Evolutionary conservation across 2,888 invertebrate species (phyloP), one percentile per base, ranked within the genome.

Genomic region (Gisinianus flammeolus): DNA sequence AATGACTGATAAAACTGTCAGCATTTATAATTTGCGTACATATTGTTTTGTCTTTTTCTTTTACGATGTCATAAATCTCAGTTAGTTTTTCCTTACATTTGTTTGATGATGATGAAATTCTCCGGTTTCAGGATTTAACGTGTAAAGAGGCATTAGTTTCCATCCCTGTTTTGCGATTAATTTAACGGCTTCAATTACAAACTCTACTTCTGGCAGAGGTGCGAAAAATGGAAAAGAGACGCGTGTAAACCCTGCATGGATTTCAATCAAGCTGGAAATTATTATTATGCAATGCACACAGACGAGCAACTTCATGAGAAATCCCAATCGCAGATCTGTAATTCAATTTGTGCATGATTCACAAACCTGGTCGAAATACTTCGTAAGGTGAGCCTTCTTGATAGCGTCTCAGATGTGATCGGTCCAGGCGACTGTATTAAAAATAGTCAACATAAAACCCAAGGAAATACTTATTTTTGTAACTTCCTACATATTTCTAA

Each of bases 121-220:
- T 0, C 94, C 96, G 0, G 94, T 95, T 86, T 94, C 92, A 5
- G 93, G 91, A 86, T 95, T 94, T n/a, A 95, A 91, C 12, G 92
- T 90, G 86, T 96, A 96, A 87, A 95, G 93, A 0, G 96, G 96
- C 74, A 96, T 87, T 62, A 96, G 90, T 85, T 94, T 94, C 94
- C 95, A 95, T 0, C 93, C 96, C 88, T 95, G 92, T 3, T 93
- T 92, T 0, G 95, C 94, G 0, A 95, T 93, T 92, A 95, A 92
- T 87, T 93, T 92, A 24, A 96, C 88, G 0, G 95, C 94, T 87
- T 94, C 93, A 83, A 95, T 88, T 2, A 95, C 91, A 86, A 93
- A 96, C 0, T 93, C 92, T 26, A 94, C 88, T 86, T 94, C 94
- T 68, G 90, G 88, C 83, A 94, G 93, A 26, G 91, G 90, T 89